Evolutionary conservation across 2,113 vertebrate species (phyloP).

Genomic region (Galeopterus variegatus): DNA sequence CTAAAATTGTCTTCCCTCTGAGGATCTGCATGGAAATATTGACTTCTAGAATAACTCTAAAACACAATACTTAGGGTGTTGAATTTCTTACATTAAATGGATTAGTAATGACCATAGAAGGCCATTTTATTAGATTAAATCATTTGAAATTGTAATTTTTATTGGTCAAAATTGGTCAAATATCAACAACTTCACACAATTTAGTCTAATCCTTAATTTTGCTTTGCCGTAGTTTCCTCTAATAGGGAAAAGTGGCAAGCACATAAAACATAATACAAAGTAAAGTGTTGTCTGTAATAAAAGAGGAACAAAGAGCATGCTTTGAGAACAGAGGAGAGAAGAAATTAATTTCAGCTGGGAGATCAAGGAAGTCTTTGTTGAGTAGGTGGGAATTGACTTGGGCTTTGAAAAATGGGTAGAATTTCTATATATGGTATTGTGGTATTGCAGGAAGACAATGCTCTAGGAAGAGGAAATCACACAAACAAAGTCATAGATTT

Average conservation of each 20-base stretch:
- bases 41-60: not conserved
- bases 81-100: slow-evolving; percentile 45
- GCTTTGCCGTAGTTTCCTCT: slow-evolving; percentile 24
- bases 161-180: not conserved
- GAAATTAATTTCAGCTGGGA: slow-evolving; percentile 31
- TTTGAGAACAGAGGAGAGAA: slow-evolving; percentile 11
- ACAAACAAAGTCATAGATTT: not conserved
- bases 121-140: slow-evolving; percentile 48
- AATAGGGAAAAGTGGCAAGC: slow-evolving; percentile 17
- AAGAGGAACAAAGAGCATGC: not conserved
- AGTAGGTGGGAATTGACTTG: not conserved
- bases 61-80: not conserved
- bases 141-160: slow-evolving; percentile 51
- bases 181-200: not conserved
- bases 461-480: not conserved
- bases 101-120: slow-evolving; percentile 35
- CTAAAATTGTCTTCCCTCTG: slow-evolving; percentile 52
- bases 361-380: slow-evolving; percentile 25
- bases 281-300: not conserved
- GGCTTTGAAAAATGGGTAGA: slow-evolving; percentile 25
- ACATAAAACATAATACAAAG: slow-evolving; percentile 39
- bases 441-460: not conserved
- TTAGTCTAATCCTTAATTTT: slow-evolving; percentile 9
- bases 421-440: slow-evolving; percentile 1
- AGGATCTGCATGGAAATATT: slow-evolving; percentile 13